phyloP scores from a whole-genome alignment of 2,113 vertebrate genomes.

The Limanda limanda region DNA sequence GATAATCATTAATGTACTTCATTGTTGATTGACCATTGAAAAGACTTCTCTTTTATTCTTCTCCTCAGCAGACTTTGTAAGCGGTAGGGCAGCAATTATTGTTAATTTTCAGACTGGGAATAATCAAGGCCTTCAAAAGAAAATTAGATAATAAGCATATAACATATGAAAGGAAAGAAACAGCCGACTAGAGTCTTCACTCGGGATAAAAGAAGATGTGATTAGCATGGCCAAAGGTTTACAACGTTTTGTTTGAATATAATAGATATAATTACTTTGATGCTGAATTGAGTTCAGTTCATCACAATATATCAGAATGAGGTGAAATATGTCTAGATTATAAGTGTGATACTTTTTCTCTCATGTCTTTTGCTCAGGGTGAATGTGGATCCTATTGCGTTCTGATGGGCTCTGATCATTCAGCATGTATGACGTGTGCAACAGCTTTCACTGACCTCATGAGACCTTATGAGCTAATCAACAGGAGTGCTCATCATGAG shows the following conservation, averaged over 20 bases:
- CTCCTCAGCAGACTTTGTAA: constrained; percentile 75
- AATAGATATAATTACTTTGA: constrained; percentile 83
- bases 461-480: constrained; percentile 56
- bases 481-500: constrained; percentile 40
- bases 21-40: constrained; percentile 81
- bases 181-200: constrained; percentile 77
- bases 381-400: constrained; percentile 29
- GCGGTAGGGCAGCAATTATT: constrained; percentile 82
- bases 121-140: constrained; percentile 81
- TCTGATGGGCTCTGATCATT: too few relatives aligned
- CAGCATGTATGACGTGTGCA: not conserved
- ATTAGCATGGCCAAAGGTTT: constrained; percentile 82
- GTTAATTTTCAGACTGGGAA: constrained; percentile 79
- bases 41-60: constrained; percentile 65
- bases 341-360: constrained; percentile 61
- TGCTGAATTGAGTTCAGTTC: constrained; percentile 76
- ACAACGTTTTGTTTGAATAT: constrained; percentile 83
- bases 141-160: constrained; percentile 83
- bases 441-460: constrained; percentile 35
- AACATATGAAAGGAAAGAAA: constrained; percentile 80
- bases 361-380: constrained; percentile 6
- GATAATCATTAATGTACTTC: constrained; percentile 79
- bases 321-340: constrained; percentile 78
- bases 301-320: constrained; percentile 78
- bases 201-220: constrained; percentile 79